Conservation (phyloP, 1,140 invertebrate genomes). For the Tetramorium parvispinum region DNA sequence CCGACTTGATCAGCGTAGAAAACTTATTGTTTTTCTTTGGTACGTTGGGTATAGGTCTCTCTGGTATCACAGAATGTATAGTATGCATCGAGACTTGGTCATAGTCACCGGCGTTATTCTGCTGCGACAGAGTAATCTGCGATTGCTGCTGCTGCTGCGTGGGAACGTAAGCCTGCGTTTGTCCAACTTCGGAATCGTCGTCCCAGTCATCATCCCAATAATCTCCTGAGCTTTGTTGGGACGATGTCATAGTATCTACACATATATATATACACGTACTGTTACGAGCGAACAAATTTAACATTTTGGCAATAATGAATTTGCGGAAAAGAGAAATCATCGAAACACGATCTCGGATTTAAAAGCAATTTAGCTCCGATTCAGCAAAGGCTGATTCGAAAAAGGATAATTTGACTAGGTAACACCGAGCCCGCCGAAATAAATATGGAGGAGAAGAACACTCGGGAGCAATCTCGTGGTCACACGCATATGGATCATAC, state of each 20-base stretch:
- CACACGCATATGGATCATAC: no score
- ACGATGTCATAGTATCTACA: conserved; percentile 73
- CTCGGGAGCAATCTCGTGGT: no score
- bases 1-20: conserved; percentile 96
- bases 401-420: no score
- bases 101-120: conserved; percentile 76
- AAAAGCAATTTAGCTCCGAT: no score
- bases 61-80: conserved; percentile 85
- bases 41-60: conserved; percentile 86
- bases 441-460: no score
- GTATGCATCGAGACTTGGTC: conserved; percentile 85
- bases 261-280: background rate
- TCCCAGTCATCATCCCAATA: conserved; percentile 96
- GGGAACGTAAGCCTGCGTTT: conserved; percentile 90
- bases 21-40: conserved; percentile 94
- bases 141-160: conserved; percentile 80
- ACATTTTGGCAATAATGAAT: no score
- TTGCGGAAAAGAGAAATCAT: no score
- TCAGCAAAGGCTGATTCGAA: no score
- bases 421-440: no score
- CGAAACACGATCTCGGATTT: no score
- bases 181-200: conserved; percentile 93
- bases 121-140: conserved; percentile 70
- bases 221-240: conserved; percentile 86
- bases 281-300: no score